Conservation (phyloP, 2,797 vertebrate genomes). For the Crenichthys baileyi region DNA sequence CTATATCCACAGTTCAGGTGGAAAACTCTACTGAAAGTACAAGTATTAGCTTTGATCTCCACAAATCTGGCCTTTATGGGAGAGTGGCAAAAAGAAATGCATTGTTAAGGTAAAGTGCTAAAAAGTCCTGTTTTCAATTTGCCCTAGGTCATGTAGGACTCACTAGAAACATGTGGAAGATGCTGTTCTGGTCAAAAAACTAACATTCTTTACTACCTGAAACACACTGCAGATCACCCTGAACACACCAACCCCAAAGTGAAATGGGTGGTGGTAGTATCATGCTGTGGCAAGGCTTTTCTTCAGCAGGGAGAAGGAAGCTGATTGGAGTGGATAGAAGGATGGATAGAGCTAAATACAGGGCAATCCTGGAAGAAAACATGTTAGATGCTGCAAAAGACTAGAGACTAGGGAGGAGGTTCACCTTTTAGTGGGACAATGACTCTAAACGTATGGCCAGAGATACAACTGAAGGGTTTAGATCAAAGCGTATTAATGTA, state of each 20-base stretch:
- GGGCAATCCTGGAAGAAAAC: too few species aligned
- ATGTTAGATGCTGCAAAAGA: too few species aligned
- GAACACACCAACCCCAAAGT: too few species aligned
- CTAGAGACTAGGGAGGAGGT: too few species aligned
- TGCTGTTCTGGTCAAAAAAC: background rate
- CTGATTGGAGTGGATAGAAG: background rate
- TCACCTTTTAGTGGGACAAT: too few species aligned
- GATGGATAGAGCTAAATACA: background rate
- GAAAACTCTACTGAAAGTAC: background rate
- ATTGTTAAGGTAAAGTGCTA: background rate
- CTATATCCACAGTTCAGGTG: too few species aligned
- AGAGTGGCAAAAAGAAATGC: background rate
- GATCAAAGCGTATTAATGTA: background rate
- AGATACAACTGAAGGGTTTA: background rate
- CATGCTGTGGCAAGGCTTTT: background rate
- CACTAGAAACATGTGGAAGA: background rate
- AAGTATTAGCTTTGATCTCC: background rate
- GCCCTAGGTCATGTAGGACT: background rate
- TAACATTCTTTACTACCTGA: background rate
- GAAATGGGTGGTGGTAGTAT: background rate
- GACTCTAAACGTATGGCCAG: too few species aligned
- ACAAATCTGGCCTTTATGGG: background rate
- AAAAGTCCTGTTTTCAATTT: background rate
- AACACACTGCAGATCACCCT: background rate
- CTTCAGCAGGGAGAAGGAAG: background rate